phyloP scores from a whole-genome alignment of 2,888 invertebrate species.

The Schizaphis graminum region DNA sequence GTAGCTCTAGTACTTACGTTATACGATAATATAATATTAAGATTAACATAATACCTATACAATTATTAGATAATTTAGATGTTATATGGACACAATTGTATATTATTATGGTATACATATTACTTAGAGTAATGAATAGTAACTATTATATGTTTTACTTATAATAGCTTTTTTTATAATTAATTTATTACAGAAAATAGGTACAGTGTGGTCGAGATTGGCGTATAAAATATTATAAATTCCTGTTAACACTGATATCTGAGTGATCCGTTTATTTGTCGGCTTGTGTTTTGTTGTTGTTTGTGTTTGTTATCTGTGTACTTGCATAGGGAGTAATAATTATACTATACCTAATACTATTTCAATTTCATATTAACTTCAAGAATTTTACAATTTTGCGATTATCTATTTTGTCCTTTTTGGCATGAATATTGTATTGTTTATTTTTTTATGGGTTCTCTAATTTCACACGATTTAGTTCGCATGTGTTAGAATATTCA shows the following conservation, averaged over 20 bases:
- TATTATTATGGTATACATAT: no score
- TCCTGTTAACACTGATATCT: not conserved
- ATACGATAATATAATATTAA: no score
- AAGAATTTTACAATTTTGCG: not conserved
- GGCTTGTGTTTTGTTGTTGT: constrained; percentile 30
- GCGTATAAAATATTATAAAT: constrained; percentile 1
- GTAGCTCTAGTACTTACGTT: no score
- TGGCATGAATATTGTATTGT: not conserved
- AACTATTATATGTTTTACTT: no score
- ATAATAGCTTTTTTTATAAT: no score
- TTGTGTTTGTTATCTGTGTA: not conserved
- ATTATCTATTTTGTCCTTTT: not conserved
- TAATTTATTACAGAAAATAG: not conserved
- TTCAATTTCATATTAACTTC: no score
- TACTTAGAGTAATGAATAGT: no score
- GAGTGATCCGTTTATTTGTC: not conserved
- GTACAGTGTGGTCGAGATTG: constrained; percentile 21
- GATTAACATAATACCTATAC: no score
- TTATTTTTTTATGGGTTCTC: not conserved
- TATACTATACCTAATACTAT: no score
- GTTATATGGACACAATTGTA: no score
- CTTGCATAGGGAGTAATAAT: not conserved
- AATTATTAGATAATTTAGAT: no score
- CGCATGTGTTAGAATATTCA: not conserved
- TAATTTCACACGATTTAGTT: not conserved